These are phyloP conservation scores for Endotricha flammealis DNA, from an alignment of 2,888 invertebrate species.

Conservation along the genomic window DNA sequence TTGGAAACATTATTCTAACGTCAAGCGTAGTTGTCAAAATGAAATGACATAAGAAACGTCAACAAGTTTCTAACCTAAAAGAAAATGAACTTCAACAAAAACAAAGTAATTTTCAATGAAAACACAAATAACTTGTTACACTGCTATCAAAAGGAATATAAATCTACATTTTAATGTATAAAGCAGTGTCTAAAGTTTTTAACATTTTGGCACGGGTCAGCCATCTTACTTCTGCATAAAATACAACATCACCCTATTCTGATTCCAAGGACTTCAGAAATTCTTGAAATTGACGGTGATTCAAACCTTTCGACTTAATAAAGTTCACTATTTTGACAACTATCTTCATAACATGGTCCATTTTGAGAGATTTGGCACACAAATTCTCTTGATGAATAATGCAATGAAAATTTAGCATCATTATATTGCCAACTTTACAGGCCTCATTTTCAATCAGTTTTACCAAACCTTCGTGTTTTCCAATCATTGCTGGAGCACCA, in stretches of 20 bases:
- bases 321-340: conserved; percentile 19
- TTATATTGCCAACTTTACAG: conserved; percentile 1
- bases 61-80: too few species aligned
- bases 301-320: conserved; percentile 18
- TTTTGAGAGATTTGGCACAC: conserved; percentile 14
- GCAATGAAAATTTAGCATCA: conserved; percentile 16
- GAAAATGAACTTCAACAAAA: too few species aligned
- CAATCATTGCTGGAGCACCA: conserved; percentile 19
- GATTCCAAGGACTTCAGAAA: conserved; percentile 16
- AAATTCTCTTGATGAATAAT: conserved; percentile 18
- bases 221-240: conserved; percentile 18
- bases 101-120: too few species aligned
- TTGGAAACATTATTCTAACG: too few species aligned
- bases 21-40: too few species aligned
- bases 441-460: conserved; percentile 4
- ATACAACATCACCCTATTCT: conserved; percentile 17
- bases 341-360: conserved; percentile 16
- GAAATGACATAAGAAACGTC: too few species aligned
- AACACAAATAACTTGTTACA: too few species aligned
- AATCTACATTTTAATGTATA: too few species aligned
- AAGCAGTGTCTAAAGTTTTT: too few species aligned
- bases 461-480: conserved; percentile 19
- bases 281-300: conserved; percentile 18
- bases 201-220: conserved; percentile 5
- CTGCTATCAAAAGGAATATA: too few species aligned